Percentiles rank a stretch among this genome's conserved stretches.
Conservation (phyloP, 2,113 vertebrate genomes). For the Entomyzon cyanotis region DNA sequence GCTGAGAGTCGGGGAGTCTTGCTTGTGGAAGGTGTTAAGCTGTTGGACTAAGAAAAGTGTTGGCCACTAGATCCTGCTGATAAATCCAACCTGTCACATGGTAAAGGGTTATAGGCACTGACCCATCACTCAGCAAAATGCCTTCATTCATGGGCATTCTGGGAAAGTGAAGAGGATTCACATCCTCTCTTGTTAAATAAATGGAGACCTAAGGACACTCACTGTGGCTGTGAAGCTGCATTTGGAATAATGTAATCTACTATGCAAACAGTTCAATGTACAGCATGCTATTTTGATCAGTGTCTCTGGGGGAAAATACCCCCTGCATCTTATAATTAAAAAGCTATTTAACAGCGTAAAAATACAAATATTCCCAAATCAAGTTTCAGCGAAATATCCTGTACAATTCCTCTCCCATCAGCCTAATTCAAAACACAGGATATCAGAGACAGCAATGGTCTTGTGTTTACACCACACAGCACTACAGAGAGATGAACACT, state of each 20-base stretch:
- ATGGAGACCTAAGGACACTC: constrained; percentile 14
- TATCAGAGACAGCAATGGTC: constrained; percentile 59
- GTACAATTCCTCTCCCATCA: constrained; percentile 27
- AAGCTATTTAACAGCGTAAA: constrained; percentile 36
- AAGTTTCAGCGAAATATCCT: constrained; percentile 51
- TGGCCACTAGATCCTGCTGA: neutral
- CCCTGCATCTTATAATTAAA: constrained; percentile 33
- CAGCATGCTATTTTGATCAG: neutral
- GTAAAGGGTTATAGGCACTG: neutral
- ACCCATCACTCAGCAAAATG: constrained; percentile 23
- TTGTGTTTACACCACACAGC: constrained; percentile 69
- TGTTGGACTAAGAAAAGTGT: neutral
- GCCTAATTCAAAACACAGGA: constrained; percentile 60
- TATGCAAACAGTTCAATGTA: neutral
- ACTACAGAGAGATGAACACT: constrained; percentile 79
- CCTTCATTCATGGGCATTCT: neutral
- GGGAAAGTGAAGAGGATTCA: constrained; percentile 16
- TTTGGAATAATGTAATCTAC: neutral
- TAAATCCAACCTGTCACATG: neutral
- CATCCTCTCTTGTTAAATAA: neutral
- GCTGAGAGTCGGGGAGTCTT: neutral
- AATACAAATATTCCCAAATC: constrained; percentile 60
- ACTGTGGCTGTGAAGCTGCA: neutral
- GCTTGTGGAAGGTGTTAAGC: neutral
- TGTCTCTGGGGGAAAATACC: constrained; percentile 11